These are phyloP conservation scores for Apostichopus parvimensis DNA, from an alignment of 35 echinoderm and acorn worm genomes.

Conservation along the genomic window DNA sequence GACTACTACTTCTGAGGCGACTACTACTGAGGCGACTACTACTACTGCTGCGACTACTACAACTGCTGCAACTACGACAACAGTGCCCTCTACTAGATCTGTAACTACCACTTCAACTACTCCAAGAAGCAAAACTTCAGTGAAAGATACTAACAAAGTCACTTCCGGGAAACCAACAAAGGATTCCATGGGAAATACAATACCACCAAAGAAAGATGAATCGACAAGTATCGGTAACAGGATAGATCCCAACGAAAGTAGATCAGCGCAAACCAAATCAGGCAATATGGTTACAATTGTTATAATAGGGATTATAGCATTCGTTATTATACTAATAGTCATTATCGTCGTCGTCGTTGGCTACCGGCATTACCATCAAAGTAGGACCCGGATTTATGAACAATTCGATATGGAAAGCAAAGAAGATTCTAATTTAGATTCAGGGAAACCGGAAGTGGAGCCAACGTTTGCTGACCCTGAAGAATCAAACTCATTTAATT, in stretches of 20 bases:
- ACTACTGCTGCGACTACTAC: neutral
- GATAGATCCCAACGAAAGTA: neutral
- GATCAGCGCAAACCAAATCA: neutral
- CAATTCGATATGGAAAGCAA: conserved; percentile 57
- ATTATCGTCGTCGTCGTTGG: neutral
- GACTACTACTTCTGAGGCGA: neutral
- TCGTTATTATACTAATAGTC: neutral
- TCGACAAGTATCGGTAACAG: neutral
- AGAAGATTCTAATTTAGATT: neutral
- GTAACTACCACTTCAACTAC: conserved; percentile 4
- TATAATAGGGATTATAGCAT: neutral
- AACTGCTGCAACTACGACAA: neutral
- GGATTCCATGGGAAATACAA: neutral
- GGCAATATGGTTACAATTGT: neutral
- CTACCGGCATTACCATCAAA: neutral
- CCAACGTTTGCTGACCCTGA: neutral
- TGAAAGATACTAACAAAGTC: neutral
- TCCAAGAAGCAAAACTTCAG: neutral
- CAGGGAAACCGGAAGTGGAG: neutral
- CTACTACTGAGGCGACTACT: neutral
- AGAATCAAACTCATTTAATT: conserved; percentile 42
- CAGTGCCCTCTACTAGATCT: neutral
- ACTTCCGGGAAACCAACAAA: conserved; percentile 28
- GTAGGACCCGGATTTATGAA: conserved; percentile 44
- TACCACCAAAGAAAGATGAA: neutral